Percentiles rank a stretch among this genome's conserved stretches.
These are phyloP conservation scores for Barypeithes pellucidus DNA, from an alignment of 2,888 invertebrate species.

Conservation along the genomic window DNA sequence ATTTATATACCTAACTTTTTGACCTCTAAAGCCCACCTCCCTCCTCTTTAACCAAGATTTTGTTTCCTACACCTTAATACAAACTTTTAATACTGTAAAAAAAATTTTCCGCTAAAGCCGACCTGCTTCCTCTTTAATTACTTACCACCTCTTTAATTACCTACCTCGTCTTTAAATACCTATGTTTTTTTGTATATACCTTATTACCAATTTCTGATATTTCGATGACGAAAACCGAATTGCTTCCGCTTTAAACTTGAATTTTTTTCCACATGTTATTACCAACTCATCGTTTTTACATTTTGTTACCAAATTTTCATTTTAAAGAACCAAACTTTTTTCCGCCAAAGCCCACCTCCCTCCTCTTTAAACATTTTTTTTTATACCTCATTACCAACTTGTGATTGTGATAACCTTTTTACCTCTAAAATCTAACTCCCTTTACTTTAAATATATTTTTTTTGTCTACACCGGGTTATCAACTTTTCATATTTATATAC, in stretches of 20 bases:
- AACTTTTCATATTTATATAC: not conserved
- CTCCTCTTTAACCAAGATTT: not conserved
- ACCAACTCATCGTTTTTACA: too few relatives aligned
- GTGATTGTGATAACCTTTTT: not conserved
- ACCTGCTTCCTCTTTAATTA: not conserved
- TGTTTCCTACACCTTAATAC: not conserved
- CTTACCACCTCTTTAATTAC: not conserved
- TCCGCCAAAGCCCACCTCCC: not conserved
- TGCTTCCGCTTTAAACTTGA: not conserved
- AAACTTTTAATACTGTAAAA: not conserved
- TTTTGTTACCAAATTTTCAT: not conserved
- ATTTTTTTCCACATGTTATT: not conserved
- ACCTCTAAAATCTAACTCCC: not conserved
- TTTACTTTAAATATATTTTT: not conserved
- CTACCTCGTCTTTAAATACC: not conserved
- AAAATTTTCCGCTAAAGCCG: not conserved
- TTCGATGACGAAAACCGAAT: not conserved
- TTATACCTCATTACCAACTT: not conserved
- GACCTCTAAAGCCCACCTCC: slow-evolving; percentile 1
- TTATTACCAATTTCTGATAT: too few relatives aligned
- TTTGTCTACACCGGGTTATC: not conserved
- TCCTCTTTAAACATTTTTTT: not conserved
- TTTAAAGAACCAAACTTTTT: not conserved
- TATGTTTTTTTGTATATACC: not conserved
- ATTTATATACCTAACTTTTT: not conserved